Evolutionary conservation across 2,797 vertebrate species (phyloP).

Genomic region (Leptodactylus fallax): DNA sequence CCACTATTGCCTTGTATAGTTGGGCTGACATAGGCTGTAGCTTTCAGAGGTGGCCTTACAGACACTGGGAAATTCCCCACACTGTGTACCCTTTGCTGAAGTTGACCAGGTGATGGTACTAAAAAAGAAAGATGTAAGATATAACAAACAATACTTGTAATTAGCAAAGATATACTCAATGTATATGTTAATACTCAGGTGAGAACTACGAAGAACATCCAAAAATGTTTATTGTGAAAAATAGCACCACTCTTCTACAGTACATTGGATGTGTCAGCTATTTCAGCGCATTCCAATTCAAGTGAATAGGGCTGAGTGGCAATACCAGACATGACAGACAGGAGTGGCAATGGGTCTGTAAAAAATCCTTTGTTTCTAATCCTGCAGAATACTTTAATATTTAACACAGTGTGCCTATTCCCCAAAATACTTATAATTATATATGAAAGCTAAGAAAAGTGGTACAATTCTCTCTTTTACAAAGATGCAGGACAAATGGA

Average conservation of each 20-base stretch:
- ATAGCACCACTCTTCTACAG: neutral
- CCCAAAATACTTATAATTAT: neutral
- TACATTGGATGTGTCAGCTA: neutral
- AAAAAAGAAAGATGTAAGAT: slow-evolving; percentile 5
- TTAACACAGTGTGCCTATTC: neutral
- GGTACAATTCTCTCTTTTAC: neutral
- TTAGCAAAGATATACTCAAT: too few relatives aligned
- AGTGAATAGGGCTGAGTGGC: neutral
- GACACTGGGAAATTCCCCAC: slow-evolving; percentile 89
- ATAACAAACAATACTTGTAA: neutral
- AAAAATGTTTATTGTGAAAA: too few relatives aligned
- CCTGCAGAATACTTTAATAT: too few relatives aligned
- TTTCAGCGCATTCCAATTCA: neutral
- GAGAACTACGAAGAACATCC: neutral
- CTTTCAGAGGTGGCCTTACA: slow-evolving; percentile 87
- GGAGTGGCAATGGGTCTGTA: too few relatives aligned
- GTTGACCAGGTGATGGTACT: slow-evolving; percentile 94
- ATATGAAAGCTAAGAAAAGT: neutral
- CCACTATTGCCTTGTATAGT: slow-evolving; percentile 86
- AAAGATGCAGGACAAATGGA: too few relatives aligned
- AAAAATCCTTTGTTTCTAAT: too few relatives aligned
- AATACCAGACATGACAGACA: neutral
- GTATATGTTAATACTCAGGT: neutral
- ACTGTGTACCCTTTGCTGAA: slow-evolving; percentile 91
- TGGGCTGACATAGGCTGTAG: slow-evolving; percentile 96